Percentiles rank a stretch among this genome's conserved stretches.
These are phyloP conservation scores for Helarctos malayanus DNA, from an alignment of 2,797 vertebrate genomes.

Conservation along the genomic window DNA sequence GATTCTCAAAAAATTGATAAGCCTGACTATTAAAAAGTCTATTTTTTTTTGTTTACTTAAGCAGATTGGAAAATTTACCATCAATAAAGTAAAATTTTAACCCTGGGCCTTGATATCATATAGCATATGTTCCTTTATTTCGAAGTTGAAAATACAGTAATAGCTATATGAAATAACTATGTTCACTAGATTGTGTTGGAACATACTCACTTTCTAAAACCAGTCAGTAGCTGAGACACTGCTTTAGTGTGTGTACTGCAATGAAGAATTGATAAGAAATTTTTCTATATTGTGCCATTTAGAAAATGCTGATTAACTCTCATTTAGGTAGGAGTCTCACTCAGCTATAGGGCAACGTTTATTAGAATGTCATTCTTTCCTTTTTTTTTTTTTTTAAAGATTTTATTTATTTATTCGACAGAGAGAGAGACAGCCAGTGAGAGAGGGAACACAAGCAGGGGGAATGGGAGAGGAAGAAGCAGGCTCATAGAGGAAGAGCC, in stretches of 20 bases:
- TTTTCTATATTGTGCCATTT: constrained; percentile 56
- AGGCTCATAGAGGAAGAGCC: no score
- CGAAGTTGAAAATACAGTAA: neutral
- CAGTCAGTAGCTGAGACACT: neutral
- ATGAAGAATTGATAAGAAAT: constrained; percentile 48
- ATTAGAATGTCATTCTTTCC: neutral
- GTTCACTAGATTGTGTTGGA: neutral
- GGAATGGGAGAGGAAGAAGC: no score
- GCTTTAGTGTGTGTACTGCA: constrained; percentile 1
- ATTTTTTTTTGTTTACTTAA: constrained; percentile 44
- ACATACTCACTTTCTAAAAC: constrained; percentile 2
- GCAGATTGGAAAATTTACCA: neutral
- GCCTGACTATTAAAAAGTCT: neutral
- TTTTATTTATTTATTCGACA: no score
- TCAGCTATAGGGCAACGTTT: constrained; percentile 64
- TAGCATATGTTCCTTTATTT: constrained; percentile 40
- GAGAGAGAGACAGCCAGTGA: no score
- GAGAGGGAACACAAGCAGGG: no score
- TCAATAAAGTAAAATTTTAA: constrained; percentile 13
- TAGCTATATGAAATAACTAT: neutral
- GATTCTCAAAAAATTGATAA: neutral
- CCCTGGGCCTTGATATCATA: neutral
- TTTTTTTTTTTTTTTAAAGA: no score
- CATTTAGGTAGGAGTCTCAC: neutral
- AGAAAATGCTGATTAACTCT: constrained; percentile 70